Percentiles rank a stretch among this genome's conserved stretches.
phyloP scores from a whole-genome alignment of 2,797 vertebrate genomes.

The Anguilla obscura region DNA sequence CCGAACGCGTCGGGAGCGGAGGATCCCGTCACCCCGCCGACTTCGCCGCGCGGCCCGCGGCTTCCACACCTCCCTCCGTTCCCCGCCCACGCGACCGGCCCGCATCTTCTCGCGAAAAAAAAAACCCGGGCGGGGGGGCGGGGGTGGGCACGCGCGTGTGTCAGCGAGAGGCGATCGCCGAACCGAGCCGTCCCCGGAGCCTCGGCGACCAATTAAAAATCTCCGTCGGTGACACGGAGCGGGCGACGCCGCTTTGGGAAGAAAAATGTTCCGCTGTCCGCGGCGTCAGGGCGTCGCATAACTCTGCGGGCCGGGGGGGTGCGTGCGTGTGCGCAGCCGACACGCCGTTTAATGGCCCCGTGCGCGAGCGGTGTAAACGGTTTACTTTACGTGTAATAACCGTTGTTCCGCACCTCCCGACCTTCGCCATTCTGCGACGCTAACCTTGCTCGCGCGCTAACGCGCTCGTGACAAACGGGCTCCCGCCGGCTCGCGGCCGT shows the following conservation, averaged over 20 bases:
- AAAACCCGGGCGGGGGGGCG: not conserved
- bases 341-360: not conserved
- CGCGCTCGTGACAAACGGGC: conserved; percentile 16
- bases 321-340: not conserved
- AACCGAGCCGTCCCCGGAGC: not conserved
- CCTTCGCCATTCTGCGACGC: not conserved
- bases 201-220: conserved; percentile 19
- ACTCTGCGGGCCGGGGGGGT: not conserved
- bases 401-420: not conserved
- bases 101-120: no score
- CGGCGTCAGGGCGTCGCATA: not conserved
- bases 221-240: no score
- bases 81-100: not conserved
- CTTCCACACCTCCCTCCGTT: not conserved
- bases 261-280: not conserved
- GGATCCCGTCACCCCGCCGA: not conserved
- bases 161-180: not conserved
- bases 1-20: not conserved
- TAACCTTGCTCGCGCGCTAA: not conserved
- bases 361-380: not conserved
- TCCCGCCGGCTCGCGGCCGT: not conserved
- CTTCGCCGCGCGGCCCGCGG: not conserved
- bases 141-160: not conserved
- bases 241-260: not conserved
- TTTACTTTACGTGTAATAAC: not conserved